Evolutionary conservation across 1,140 invertebrate genomes (phyloP).

Genomic region (Eumeta japonica): DNA sequence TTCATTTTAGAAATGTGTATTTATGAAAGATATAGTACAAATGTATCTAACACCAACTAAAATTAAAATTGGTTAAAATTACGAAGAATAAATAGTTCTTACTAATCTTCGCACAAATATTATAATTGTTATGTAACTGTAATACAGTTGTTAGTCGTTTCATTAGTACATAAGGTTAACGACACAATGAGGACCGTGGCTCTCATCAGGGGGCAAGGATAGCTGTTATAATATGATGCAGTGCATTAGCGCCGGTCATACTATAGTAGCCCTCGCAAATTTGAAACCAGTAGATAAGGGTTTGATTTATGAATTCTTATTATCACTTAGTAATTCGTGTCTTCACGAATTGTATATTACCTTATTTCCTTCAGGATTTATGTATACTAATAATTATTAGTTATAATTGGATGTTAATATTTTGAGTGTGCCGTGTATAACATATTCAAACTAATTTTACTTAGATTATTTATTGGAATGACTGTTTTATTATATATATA

Average conservation of each 20-base stretch:
- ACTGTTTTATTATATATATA: no score
- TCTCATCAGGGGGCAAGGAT: slow-evolving; percentile 94
- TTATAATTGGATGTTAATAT: no score
- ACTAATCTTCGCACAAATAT: slow-evolving; percentile 29
- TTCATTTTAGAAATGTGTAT: no score
- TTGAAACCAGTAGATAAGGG: slow-evolving; percentile 84
- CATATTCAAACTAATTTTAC: no score
- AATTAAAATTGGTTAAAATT: no score
- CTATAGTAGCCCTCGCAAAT: slow-evolving; percentile 95
- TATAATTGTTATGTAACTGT: slow-evolving; percentile 54
- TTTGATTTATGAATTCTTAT: slow-evolving; percentile 48
- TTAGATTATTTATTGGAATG: no score
- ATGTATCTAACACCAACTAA: no score
- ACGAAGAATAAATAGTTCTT: no score
- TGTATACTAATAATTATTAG: no score
- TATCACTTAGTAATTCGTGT: neutral
- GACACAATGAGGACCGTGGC: slow-evolving; percentile 82
- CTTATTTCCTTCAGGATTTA: no score
- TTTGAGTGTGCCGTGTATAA: no score
- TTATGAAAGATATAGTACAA: no score
- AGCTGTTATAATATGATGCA: slow-evolving; percentile 99
- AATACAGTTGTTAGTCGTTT: slow-evolving; percentile 5
- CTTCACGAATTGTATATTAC: neutral
- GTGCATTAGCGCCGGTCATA: slow-evolving; percentile 92
- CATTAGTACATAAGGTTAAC: neutral